Percentiles rank a stretch among this genome's conserved stretches.
Evolutionary conservation across 2,888 invertebrate species (phyloP).

Genomic region (Perizoma affinitatum): DNA sequence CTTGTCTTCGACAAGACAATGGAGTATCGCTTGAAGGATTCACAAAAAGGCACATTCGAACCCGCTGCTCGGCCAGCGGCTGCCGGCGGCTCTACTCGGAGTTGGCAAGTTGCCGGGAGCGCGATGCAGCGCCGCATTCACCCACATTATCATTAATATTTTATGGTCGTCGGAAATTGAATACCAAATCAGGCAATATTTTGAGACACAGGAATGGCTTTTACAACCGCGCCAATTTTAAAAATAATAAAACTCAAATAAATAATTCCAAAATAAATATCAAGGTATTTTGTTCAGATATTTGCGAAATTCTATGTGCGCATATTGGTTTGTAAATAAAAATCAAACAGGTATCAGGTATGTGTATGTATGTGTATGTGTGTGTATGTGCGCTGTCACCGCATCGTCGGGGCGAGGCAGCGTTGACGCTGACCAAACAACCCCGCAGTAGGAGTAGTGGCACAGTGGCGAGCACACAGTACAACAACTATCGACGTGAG

Average conservation of each 20-base stretch:
- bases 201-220: constrained; percentile 2
- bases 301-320: too few species aligned
- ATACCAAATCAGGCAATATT: constrained; percentile 18
- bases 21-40: constrained; percentile 3
- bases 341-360: too few species aligned
- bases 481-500: constrained; percentile 10
- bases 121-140: constrained; percentile 8
- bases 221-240: constrained; percentile 3
- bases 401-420: too few species aligned
- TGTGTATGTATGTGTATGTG: too few species aligned
- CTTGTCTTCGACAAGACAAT: constrained; percentile 7
- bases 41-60: constrained; percentile 12
- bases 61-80: neutral
- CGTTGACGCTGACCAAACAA: constrained; percentile 6
- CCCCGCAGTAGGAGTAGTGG: constrained; percentile 7
- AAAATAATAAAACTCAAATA: neutral
- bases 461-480: constrained; percentile 12
- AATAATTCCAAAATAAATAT: neutral
- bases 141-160: constrained; percentile 23
- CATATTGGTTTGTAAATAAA: too few species aligned
- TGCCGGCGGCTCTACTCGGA: constrained; percentile 3
- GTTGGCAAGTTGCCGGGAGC: constrained; percentile 15
- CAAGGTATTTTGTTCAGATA: neutral
- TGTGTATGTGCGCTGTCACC: neutral
- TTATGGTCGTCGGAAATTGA: constrained; percentile 23